These are phyloP conservation scores for Asteroscopus sphinx DNA, from an alignment of 2,888 invertebrate species.

Conservation along the genomic window DNA sequence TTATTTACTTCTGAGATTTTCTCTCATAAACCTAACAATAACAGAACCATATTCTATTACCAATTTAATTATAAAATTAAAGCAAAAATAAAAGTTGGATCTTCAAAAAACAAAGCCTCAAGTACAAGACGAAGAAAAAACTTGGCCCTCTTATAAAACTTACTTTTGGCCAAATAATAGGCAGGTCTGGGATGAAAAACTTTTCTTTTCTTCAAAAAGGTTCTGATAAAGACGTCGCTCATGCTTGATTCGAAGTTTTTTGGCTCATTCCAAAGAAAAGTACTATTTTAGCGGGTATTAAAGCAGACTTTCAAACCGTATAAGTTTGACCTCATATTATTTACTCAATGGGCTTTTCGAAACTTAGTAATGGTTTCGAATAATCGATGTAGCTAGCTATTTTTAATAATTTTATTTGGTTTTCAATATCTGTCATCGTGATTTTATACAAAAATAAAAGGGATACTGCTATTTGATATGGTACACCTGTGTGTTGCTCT, in stretches of 20 bases:
- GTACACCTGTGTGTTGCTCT: too few species aligned
- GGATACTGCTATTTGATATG: too few species aligned
- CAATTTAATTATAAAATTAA: not conserved
- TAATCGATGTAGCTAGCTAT: too few species aligned
- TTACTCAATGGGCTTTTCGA: too few species aligned
- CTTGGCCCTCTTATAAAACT: slow-evolving; percentile 1
- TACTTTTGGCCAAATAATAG: slow-evolving; percentile 5
- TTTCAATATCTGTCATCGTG: too few species aligned
- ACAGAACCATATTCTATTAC: not conserved
- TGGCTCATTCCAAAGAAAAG: not conserved
- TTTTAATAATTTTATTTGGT: too few species aligned
- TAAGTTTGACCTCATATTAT: not conserved
- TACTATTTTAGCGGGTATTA: slow-evolving; percentile 5
- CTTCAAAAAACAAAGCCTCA: slow-evolving; percentile 10
- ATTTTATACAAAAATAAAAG: too few species aligned
- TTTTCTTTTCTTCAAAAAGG: slow-evolving; percentile 14
- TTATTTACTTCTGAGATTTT: too few species aligned
- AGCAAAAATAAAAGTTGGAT: not conserved
- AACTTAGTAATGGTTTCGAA: too few species aligned
- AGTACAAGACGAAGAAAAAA: not conserved
- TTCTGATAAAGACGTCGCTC: slow-evolving; percentile 6
- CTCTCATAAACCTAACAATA: too few species aligned
- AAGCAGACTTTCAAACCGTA: not conserved
- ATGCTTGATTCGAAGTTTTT: slow-evolving; percentile 4
- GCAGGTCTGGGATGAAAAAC: slow-evolving; percentile 17